phyloP scores from a whole-genome alignment of 1,140 invertebrate species.

The Drosophila kepulauana region DNA sequence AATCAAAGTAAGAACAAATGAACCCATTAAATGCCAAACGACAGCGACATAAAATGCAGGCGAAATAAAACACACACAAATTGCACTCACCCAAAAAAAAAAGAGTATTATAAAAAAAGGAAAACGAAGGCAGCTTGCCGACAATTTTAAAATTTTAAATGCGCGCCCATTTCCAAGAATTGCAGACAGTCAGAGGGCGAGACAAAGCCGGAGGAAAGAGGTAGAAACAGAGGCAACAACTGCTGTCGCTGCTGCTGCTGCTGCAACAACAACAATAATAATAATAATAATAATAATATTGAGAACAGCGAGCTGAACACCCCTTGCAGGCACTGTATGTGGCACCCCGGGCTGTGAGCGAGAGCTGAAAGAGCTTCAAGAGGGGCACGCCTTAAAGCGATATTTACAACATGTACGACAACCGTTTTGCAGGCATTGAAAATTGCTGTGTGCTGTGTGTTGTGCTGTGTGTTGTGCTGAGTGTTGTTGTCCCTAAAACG shows the following conservation, averaged over 20 bases:
- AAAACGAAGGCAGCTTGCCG: constrained; percentile 16
- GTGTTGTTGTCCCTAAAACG: constrained; percentile 59
- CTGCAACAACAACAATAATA: constrained; percentile 7
- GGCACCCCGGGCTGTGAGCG: not conserved
- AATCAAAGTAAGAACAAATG: constrained; percentile 42
- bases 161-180: constrained; percentile 75
- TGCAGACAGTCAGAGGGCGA: constrained; percentile 34
- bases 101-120: not conserved
- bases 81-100: constrained; percentile 9
- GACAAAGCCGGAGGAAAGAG: not conserved
- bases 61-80: constrained; percentile 47
- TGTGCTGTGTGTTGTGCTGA: constrained; percentile 1
- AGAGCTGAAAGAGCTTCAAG: constrained; percentile 7
- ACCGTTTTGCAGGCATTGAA: constrained; percentile 70
- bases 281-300: constrained; percentile 24
- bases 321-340: constrained; percentile 21
- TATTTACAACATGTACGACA: constrained; percentile 80
- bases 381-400: constrained; percentile 71
- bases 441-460: constrained; percentile 21
- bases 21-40: constrained; percentile 63
- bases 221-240: not conserved
- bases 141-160: constrained; percentile 51
- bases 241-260: too few species aligned
- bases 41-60: constrained; percentile 57
- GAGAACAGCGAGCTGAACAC: constrained; percentile 21